Evolutionary conservation across 2,888 invertebrate genomes (phyloP), one percentile per base, ranked within the genome.

Genomic region (Oscheius sp.): DNA sequence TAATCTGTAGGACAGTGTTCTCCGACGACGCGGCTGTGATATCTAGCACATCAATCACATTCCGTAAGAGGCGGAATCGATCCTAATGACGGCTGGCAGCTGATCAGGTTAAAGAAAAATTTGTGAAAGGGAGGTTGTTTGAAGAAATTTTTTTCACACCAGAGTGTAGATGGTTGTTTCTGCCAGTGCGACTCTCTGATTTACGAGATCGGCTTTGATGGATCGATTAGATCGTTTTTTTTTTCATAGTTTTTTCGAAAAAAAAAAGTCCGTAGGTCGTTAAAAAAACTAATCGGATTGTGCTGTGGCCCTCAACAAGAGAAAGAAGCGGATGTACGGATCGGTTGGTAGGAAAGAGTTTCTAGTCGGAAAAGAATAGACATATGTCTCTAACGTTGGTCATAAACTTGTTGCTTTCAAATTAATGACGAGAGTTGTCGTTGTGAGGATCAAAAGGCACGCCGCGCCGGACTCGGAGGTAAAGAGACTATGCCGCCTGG

Each of bases 61-160:
- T 41, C 54, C 49, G 49, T 22, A 14, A n/a, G n/a, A n/a, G 17
- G 6, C 41, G 38, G 44, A 44, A 59, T 59, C 44, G 59, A 59
- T 59, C 59, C 59, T 59, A 59, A 59, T 59, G 41, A 41, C 59
- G 59, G 59, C 28, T 59, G 59, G 44, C 59, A 59, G 59, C 44
- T 41, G 44, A 26, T 59, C 59, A 36, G n/a, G 28, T 8, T 14
- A 51, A 30, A 51, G 26, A 36, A 8, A 9, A 8, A 14, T 9
- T 14, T 9, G 36, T 36, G 8, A 36, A 14, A 41, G 41, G 22
- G 22, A 2, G 22, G 24, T 22, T 17, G 22, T 14, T 20, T 24
- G 47, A 20, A 24, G 47, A 47, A 24, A 36, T 36, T 36, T 36
- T 36, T 36, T 14, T 9, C 36, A 36, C 54, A 36, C 24, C n/a